Base-by-base conservation (phyloP, 2,797 vertebrate genomes). In the Xenopus petersii region DNA sequence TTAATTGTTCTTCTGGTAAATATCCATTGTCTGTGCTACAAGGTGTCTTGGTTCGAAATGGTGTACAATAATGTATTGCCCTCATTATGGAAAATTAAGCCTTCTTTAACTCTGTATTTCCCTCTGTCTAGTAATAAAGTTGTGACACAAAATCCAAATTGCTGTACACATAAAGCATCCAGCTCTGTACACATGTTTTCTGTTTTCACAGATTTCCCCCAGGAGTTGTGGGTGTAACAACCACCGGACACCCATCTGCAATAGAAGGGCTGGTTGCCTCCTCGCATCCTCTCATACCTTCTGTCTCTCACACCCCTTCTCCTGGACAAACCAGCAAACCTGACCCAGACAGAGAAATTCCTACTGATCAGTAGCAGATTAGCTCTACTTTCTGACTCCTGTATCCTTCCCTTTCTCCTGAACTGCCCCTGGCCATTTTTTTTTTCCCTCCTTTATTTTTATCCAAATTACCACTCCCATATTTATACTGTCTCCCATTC, bases 311-410 rank as follows among this genome's bases (percentile, higher is more conserved):
- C 83, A 93, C 95, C 84, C 94, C 94, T 26, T 96, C 95, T 75
- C 95, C 95, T 2, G 94, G 94, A 89, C 94, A 95, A 80, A 92
- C 94, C 2, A 92, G 90, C 79, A 96, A 96, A 91, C 91, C 94
- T 67, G 95, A 97, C 88, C 90, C 94, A 80, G 95, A 97, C 93
- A 96, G 95, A 96, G 95, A 97, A 88, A 92, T 95, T 88, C 92
- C 95, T 81, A 93, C 95, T 78, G 95, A 97, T 91, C 95, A 96
- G 91, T 97, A 96, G 92, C 94, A 90, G 87, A 85, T 65, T 30
- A 67, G 61, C 16, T 66, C 79, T 71, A 81, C 71, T 81, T 60
- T 84, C 73, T 80, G 70, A 65, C 79, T 69, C 79, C 36, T 4
- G 5, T 42, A 6, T 4, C 36, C 36, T 5, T 42, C 36, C 36